phyloP scores from a whole-genome alignment of 2,113 vertebrate species.

The Charadrius vociferus region DNA sequence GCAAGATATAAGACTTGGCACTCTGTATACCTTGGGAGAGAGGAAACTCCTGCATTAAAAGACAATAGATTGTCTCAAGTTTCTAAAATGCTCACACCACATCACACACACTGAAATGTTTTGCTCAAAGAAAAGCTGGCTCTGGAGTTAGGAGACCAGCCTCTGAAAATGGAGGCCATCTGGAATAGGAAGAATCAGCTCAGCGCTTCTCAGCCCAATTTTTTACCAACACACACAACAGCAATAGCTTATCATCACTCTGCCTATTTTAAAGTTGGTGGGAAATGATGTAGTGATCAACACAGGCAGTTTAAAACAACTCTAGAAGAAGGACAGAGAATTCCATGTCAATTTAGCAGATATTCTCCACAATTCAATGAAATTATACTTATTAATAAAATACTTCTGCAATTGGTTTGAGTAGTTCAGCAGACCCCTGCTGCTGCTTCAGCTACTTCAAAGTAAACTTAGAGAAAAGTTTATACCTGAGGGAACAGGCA shows the following conservation, averaged over 20 bases:
- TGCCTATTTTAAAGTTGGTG: background rate
- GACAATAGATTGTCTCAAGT: background rate
- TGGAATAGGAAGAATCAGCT: background rate
- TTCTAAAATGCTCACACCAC: background rate
- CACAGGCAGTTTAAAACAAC: background rate
- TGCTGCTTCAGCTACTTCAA: constrained; percentile 10
- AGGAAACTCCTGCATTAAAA: background rate
- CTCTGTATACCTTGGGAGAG: background rate
- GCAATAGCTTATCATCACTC: background rate
- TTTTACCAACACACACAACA: background rate
- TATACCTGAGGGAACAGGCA: background rate
- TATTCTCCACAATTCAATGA: background rate
- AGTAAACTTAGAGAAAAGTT: background rate
- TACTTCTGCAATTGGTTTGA: background rate
- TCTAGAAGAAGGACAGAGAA: background rate
- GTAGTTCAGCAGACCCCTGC: background rate
- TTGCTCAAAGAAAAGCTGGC: background rate
- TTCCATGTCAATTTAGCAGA: background rate
- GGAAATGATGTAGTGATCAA: background rate
- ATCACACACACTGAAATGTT: background rate
- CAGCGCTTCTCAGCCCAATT: background rate
- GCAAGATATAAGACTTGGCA: background rate
- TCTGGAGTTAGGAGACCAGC: background rate
- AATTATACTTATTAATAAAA: background rate
- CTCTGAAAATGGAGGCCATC: background rate